Evolutionary conservation across 1,140 invertebrate genomes (phyloP).

Genomic region (Drosophila novamexicana): DNA sequence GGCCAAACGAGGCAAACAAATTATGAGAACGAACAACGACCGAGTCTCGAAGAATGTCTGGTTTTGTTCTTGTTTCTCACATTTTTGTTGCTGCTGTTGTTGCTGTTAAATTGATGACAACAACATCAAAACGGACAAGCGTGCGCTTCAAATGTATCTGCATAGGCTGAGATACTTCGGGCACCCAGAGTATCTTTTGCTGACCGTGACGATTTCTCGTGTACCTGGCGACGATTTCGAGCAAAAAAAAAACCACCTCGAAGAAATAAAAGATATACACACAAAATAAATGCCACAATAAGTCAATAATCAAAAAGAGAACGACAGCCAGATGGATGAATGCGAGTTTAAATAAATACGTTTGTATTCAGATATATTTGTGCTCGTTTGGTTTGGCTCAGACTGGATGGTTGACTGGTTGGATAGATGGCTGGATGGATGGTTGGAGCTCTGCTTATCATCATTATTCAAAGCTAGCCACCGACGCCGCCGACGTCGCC

Average conservation of each 20-base stretch:
- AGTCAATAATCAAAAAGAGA: conserved; percentile 77
- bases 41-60: conserved; percentile 68
- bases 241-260: conserved; percentile 34
- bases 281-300: conserved; percentile 63
- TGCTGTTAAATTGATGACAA: conserved; percentile 77
- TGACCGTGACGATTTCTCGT: conserved; percentile 71
- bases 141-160: conserved; percentile 80
- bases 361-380: neutral
- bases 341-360: conserved; percentile 2
- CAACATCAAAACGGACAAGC: conserved; percentile 77
- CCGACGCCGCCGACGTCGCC: conserved; percentile 76
- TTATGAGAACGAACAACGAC: conserved; percentile 73
- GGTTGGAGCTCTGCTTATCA: conserved; percentile 63
- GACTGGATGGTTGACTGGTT: conserved; percentile 25
- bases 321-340: conserved; percentile 39
- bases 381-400: conserved; percentile 14
- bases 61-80: conserved; percentile 51
- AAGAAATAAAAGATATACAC: conserved; percentile 13
- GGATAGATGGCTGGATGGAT: conserved; percentile 11
- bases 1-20: conserved; percentile 66
- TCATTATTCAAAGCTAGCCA: conserved; percentile 81
- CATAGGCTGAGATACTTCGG: conserved; percentile 56
- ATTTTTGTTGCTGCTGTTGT: conserved; percentile 45
- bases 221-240: conserved; percentile 59
- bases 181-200: conserved; percentile 59